Percentiles rank a stretch among this genome's conserved stretches.
phyloP scores from a whole-genome alignment of 2,888 invertebrate genomes.

The Byasa hedistus region DNA sequence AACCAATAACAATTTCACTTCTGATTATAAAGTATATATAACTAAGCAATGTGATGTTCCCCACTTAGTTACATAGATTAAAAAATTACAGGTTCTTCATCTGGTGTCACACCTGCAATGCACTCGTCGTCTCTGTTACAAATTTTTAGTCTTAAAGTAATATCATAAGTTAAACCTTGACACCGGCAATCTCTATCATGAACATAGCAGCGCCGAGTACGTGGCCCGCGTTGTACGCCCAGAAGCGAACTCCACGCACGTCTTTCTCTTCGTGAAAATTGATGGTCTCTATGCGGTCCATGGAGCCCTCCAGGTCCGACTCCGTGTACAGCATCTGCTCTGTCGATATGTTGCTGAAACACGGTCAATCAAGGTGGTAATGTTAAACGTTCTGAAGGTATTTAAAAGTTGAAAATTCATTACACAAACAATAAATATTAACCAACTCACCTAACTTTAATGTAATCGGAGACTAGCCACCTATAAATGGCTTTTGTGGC shows the following conservation, averaged over 20 bases:
- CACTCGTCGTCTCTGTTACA: too few relatives aligned
- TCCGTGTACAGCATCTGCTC: constrained; percentile 99
- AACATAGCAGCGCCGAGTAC: constrained; percentile 99
- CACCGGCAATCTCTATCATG: constrained; percentile 99
- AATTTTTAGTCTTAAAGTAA: too few relatives aligned
- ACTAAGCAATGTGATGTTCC: too few relatives aligned
- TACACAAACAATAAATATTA: neutral
- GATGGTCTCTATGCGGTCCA: constrained; percentile 99
- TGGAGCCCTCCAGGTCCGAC: constrained; percentile 96
- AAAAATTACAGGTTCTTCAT: too few relatives aligned
- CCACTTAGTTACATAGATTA: too few relatives aligned
- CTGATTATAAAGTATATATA: too few relatives aligned
- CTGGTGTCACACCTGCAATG: too few relatives aligned
- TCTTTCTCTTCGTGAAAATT: constrained; percentile 99
- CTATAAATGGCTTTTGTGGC: constrained; percentile 99
- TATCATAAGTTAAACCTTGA: constrained; percentile 80
- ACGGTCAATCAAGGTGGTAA: neutral
- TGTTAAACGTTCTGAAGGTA: neutral
- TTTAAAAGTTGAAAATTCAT: too few relatives aligned
- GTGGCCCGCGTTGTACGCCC: constrained; percentile 99
- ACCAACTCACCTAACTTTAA: constrained; percentile 90
- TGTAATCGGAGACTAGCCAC: constrained; percentile 99
- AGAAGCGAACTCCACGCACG: constrained; percentile 97
- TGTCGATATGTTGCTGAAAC: constrained; percentile 92
- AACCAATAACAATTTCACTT: too few relatives aligned